Percentiles rank a stretch among this genome's conserved stretches.
Evolutionary conservation across 2,888 invertebrate species (phyloP).

Genomic region (Cataglyphis albicans): DNA sequence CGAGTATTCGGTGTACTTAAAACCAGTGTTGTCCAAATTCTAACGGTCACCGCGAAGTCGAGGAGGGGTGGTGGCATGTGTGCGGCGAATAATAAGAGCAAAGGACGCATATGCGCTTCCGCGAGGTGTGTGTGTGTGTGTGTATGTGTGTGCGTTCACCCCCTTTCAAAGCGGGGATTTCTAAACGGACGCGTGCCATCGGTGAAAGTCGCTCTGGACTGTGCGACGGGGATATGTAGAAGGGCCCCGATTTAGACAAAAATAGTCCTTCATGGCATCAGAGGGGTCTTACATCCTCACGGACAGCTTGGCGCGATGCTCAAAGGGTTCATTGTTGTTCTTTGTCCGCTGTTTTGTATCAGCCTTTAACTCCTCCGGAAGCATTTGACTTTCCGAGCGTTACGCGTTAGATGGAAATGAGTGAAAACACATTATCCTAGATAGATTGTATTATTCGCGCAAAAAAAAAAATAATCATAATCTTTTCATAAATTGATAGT

Average conservation of each 20-base stretch:
- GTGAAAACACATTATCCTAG: background rate
- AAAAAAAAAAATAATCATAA: background rate
- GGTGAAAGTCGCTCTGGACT: slow-evolving; percentile 76
- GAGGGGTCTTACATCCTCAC: slow-evolving; percentile 67
- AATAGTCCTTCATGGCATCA: slow-evolving; percentile 66
- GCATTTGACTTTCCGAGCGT: slow-evolving; percentile 45
- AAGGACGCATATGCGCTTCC: slow-evolving; percentile 70
- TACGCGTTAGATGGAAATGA: slow-evolving; percentile 22
- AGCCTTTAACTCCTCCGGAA: slow-evolving; percentile 43
- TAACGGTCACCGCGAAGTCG: slow-evolving; percentile 70
- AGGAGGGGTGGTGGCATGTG: slow-evolving; percentile 69
- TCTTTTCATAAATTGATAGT: slow-evolving; percentile 10
- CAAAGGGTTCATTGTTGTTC: slow-evolving; percentile 68
- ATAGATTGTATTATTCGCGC: background rate
- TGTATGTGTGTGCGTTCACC: slow-evolving; percentile 62
- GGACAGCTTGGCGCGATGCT: slow-evolving; percentile 61
- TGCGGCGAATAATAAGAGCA: slow-evolving; percentile 71
- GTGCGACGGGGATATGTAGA: slow-evolving; percentile 69
- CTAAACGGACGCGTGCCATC: slow-evolving; percentile 80
- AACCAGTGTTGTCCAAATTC: slow-evolving; percentile 49
- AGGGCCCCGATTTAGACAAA: slow-evolving; percentile 69
- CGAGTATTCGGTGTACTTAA: background rate
- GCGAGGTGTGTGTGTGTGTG: slow-evolving; percentile 63
- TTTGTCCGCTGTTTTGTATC: slow-evolving; percentile 41
- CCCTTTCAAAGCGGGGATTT: slow-evolving; percentile 69